Conservation (phyloP, 2,797 vertebrate genomes). For the Xiphorhynchus erythropygius region DNA sequence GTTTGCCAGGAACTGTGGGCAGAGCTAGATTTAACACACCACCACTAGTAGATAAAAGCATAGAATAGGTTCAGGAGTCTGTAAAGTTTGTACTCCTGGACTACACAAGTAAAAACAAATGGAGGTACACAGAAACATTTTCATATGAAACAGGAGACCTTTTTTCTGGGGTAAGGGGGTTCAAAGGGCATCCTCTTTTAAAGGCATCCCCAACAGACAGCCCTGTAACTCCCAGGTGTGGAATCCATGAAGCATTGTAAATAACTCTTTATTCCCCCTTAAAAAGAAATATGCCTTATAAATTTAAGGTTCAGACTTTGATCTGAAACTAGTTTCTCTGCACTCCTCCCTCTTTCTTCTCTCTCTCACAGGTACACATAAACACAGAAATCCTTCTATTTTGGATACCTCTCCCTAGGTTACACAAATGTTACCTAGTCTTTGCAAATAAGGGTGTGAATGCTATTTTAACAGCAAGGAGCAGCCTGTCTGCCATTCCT, state of each 20-base stretch:
- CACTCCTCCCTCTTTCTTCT: neutral
- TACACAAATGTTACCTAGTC: neutral
- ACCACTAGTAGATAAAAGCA: neutral
- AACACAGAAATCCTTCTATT: neutral
- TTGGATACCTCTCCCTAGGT: neutral
- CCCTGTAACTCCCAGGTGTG: neutral
- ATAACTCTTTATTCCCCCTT: conserved; percentile 24
- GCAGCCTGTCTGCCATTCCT: neutral
- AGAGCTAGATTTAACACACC: neutral
- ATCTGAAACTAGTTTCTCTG: neutral
- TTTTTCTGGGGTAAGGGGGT: neutral
- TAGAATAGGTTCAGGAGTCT: neutral
- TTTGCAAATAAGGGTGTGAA: conserved; percentile 7
- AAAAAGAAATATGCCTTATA: neutral
- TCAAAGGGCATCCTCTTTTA: conserved; percentile 51
- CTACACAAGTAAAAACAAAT: neutral
- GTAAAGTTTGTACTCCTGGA: neutral
- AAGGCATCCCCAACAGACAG: neutral
- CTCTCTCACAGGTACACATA: neutral
- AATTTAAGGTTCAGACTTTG: neutral
- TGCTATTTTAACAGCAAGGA: neutral
- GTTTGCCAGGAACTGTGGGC: neutral
- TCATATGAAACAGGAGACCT: neutral
- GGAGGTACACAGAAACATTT: neutral
- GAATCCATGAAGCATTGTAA: neutral